Base-by-base conservation (phyloP, 2,797 vertebrate genomes). In the Onychomys arenicola region DNA sequence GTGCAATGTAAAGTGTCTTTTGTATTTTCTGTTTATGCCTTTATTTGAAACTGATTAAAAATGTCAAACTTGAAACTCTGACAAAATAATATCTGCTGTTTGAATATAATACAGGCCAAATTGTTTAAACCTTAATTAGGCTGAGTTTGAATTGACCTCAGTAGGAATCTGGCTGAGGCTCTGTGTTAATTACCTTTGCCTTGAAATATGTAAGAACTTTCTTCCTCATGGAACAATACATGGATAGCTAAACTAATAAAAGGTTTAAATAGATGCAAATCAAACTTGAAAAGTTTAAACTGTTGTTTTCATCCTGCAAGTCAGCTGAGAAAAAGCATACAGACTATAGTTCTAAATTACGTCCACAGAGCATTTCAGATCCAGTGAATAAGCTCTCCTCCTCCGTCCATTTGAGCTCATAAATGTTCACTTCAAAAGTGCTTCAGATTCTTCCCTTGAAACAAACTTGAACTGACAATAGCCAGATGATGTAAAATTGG, bases 381-480 rank as follows among this genome's bases (percentile, higher is more conserved):
- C 94, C 10, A 80, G 90, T 93, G 94, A 96, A 81, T 93, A 97
- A 98, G 93, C 95, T 89, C 81, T 69, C 96, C 71, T 63, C 65
- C 71, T 93, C 57, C 1, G 16, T 65, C 65, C 69, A 83, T 89
- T 97, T 83, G 87, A 97, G 94, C 95, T 98, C 96, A 93, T 98
- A 97, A 94, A 95, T 97, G 91, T 96, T 98, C 98, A 96, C 98
- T 89, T 95, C 96, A 96, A 71, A 96, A 97, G 95, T 98, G 94
- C 95, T 93, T 97, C 96, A 97, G 19, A 97, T 96, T 96, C 96
- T 91, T 97, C 49, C 84, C 81, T 43, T 96, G 96, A 96, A 97
- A 93, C 98, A 96, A 61, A 92, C 93, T 76, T 98, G 96, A 98
- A 98, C 96, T 98, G 90, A 87, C 27, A 97, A 97, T 98, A 98